Percentiles rank a stretch among this genome's conserved stretches.
phyloP scores from a whole-genome alignment of 2,113 vertebrate genomes.

The Tragelaphus scriptus region DNA sequence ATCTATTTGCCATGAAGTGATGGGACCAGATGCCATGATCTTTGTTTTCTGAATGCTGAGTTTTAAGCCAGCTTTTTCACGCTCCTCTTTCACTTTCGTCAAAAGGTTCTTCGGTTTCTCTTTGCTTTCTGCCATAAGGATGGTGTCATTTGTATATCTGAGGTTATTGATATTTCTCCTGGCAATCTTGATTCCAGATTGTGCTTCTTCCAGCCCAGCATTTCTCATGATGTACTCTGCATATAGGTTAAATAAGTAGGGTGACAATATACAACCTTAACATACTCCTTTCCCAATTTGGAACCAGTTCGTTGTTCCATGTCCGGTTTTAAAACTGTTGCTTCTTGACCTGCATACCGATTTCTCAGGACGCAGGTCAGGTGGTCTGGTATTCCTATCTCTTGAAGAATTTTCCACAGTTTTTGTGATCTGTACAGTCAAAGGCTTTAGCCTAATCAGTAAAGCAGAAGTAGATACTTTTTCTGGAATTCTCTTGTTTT shows the following conservation, averaged over 20 bases:
- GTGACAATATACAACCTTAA: neutral
- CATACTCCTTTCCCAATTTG: neutral
- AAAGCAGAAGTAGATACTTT: neutral
- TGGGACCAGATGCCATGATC: neutral
- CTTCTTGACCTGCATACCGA: neutral
- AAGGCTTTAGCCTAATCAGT: neutral
- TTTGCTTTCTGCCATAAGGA: neutral
- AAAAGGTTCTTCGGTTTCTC: neutral
- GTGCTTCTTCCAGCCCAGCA: neutral
- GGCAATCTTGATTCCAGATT: neutral
- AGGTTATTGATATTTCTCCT: neutral
- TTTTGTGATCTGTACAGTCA: neutral
- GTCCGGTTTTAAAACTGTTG: neutral
- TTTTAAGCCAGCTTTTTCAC: neutral
- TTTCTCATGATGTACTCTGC: neutral
- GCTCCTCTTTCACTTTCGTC: neutral
- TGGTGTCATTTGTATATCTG: neutral
- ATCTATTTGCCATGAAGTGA: neutral
- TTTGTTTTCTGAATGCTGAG: neutral
- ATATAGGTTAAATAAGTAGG: neutral
- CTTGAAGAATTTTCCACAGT: neutral
- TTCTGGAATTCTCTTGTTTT: neutral
- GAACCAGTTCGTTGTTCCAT: neutral
- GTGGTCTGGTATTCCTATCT: neutral
- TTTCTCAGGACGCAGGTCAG: neutral